Percentiles rank a stretch among this genome's conserved stretches.
These are phyloP conservation scores for Timandra comae DNA, from an alignment of 2,888 invertebrate species.

Conservation along the genomic window DNA sequence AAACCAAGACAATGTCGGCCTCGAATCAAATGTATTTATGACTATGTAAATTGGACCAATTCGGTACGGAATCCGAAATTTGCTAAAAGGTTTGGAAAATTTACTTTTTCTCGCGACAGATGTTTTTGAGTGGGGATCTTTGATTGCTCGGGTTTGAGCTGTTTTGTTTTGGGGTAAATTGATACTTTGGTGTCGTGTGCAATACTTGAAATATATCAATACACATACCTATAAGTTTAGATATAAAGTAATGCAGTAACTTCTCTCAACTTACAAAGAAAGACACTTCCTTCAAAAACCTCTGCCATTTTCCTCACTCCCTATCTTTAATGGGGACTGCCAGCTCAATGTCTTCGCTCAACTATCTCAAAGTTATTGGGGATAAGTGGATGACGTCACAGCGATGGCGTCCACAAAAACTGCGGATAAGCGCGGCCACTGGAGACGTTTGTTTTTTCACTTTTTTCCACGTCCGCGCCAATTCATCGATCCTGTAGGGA, in stretches of 20 bases:
- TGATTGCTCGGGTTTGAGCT: constrained; percentile 30
- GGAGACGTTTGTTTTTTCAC: constrained; percentile 48
- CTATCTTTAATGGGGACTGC: not conserved
- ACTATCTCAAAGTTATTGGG: constrained; percentile 25
- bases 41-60: constrained; percentile 71
- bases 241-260: too few species aligned
- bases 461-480: constrained; percentile 38
- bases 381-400: constrained; percentile 48
- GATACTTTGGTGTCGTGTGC: constrained; percentile 8
- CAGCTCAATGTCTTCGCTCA: constrained; percentile 6
- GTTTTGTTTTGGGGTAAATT: constrained; percentile 19
- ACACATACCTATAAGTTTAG: too few species aligned
- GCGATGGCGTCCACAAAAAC: constrained; percentile 31
- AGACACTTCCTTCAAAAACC: too few species aligned
- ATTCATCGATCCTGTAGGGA: constrained; percentile 30
- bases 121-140: constrained; percentile 34
- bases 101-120: constrained; percentile 42
- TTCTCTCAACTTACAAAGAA: too few species aligned
- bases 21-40: constrained; percentile 71
- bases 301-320: too few species aligned
- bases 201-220: too few species aligned
- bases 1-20: constrained; percentile 37
- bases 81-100: constrained; percentile 41
- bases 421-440: constrained; percentile 35
- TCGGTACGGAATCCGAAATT: constrained; percentile 46